Evolutionary conservation across 2,888 invertebrate species (phyloP).

Genomic region (Pandemis heparana): DNA sequence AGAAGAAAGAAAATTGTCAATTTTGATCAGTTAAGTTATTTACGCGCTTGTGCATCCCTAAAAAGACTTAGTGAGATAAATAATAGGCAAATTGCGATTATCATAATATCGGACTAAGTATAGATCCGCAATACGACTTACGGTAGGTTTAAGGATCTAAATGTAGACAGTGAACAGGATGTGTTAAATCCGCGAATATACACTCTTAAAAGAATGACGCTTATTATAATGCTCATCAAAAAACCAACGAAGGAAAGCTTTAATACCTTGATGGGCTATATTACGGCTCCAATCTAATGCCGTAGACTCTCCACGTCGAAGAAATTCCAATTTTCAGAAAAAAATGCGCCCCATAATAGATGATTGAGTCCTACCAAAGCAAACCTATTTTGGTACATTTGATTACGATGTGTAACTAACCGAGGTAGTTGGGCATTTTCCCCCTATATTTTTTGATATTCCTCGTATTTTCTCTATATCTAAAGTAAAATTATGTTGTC

Average conservation of each 20-base stretch:
- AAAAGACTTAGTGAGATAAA: neutral
- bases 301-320: neutral
- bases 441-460: slow-evolving; percentile 13
- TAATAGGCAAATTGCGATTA: neutral
- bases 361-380: neutral
- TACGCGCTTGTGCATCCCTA: neutral
- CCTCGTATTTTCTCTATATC: neutral
- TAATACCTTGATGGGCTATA: no score
- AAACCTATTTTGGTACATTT: slow-evolving; percentile 11
- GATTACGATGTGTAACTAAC: slow-evolving; percentile 30
- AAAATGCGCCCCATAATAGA: neutral
- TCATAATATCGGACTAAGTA: no score
- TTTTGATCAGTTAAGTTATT: no score
- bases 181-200: neutral
- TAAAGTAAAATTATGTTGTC: slow-evolving; percentile 23
- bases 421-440: slow-evolving; percentile 16
- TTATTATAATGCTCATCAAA: no score
- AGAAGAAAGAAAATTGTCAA: no score
- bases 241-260: no score
- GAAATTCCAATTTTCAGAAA: neutral
- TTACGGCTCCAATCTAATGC: neutral
- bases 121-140: neutral
- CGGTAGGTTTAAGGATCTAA: neutral
- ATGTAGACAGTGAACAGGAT: neutral
- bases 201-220: no score